Evolutionary conservation across 2,113 vertebrate species (phyloP), one percentile per base, ranked within the genome.

Genomic region (Condylura cristata): DNA sequence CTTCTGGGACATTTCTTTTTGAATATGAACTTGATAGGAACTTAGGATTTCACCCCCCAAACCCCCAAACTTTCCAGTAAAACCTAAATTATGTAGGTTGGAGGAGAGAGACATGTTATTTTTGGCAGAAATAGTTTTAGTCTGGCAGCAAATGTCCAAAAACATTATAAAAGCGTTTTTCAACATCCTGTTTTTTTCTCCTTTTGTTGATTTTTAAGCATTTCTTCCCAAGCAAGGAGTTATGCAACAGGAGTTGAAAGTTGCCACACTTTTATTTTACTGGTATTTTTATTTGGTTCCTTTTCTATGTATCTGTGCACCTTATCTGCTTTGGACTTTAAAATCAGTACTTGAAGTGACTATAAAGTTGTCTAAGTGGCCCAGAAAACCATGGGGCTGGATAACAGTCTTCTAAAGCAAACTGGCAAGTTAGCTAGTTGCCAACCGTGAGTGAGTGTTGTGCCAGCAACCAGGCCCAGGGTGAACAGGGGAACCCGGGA

Each of bases 171-270:
- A 92, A 95, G 58, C 71, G 30, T 28, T 76, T 89, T 61, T 94
- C 94, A 91, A 96, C 86, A 94, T 96, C 89, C 94, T 96, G 86
- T 61, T 93, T 83, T 53, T 87, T 85, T 34, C 39, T 90, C 51
- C 53, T 91, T 87, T 96, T 96, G 91, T 95, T 95, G 83, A 93
- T 86, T 96, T 97, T 96, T 96, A 58, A 91, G 75, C 80, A 89
- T 91, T 93, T 94, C 75, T 97, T 96, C 80, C 83, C 91, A 91
- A 96, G 94, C 63, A 91, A 95, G 65, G 91, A 89, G 34, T 96
- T 94, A 93, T 26, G 89, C 70, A 96, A 94, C 72, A 90, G 66
- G 41, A 90, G 80, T 89, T 53, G 18, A 89, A 96, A 91, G 76
- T 41, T 72, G 18, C 71, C 86, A 58, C 80, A 79, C 60, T 87